A percentile compares a stretch with the other conserved stretches of the same genome.
Conservation (phyloP, 2,113 vertebrate genomes). For the Epinephelus lanceolatus region DNA sequence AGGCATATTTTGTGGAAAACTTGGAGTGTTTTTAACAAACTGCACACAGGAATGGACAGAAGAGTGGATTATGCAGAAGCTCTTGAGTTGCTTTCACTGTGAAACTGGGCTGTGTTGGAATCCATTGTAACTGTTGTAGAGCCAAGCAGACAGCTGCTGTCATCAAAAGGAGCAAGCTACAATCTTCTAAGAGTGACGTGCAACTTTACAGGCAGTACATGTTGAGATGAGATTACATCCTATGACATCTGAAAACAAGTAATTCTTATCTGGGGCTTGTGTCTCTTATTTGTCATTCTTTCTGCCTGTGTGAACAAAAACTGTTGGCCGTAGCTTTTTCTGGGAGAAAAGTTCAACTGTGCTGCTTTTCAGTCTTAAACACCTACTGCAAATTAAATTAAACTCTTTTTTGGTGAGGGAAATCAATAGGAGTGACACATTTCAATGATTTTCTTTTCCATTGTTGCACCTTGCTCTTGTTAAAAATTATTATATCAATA, state of each 20-base stretch:
- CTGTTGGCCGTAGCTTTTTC: background rate
- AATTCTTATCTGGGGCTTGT: constrained; percentile 1
- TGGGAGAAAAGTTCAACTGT: background rate
- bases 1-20: background rate
- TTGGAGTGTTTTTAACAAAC: background rate
- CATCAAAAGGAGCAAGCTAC: background rate
- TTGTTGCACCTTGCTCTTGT: background rate
- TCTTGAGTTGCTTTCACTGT: background rate
- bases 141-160: constrained; percentile 5
- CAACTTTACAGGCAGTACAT: no score
- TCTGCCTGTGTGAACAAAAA: constrained; percentile 17
- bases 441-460: background rate
- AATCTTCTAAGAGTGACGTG: background rate
- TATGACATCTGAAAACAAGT: constrained; percentile 15
- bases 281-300: constrained; percentile 7
- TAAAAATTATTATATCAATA: background rate
- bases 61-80: background rate
- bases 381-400: background rate
- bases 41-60: background rate
- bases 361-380: background rate
- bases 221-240: constrained; percentile 11
- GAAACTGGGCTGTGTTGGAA: constrained; percentile 8
- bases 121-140: background rate
- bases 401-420: background rate
- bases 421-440: background rate